A percentile compares a stretch with the other conserved stretches of the same genome.
Conservation (phyloP, 64 coral and sea anemone genomes). For the Acropora tenuis region DNA sequence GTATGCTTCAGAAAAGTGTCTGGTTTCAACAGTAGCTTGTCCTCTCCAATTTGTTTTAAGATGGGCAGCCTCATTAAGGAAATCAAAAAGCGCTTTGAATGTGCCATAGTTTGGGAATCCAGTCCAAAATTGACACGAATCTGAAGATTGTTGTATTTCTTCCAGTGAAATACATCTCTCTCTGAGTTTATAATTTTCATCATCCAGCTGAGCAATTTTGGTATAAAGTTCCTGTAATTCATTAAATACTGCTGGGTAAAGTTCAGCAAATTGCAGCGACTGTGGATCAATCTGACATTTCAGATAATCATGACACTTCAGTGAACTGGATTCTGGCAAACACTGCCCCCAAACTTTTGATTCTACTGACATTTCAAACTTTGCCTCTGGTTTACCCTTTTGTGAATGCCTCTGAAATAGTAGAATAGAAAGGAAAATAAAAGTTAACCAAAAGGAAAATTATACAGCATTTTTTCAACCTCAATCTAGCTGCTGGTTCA, state of each 20-base stretch:
- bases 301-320: constrained; percentile 9
- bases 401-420: neutral
- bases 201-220: constrained; percentile 31
- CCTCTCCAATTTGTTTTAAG: constrained; percentile 61
- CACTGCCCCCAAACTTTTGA: neutral
- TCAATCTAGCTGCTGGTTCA: constrained; percentile 7
- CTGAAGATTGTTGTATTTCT: constrained; percentile 15
- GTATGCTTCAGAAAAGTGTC: constrained; percentile 43
- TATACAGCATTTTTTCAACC: constrained; percentile 3
- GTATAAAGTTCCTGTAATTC: constrained; percentile 29
- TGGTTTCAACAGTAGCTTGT: constrained; percentile 19
- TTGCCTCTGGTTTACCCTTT: neutral
- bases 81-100: constrained; percentile 38
- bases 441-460: neutral
- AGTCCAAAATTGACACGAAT: constrained; percentile 49
- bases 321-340: constrained; percentile 11
- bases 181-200: constrained; percentile 40
- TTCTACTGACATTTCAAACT: constrained; percentile 14
- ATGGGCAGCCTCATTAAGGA: constrained; percentile 37
- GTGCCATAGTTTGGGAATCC: constrained; percentile 62
- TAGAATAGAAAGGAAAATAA: neutral
- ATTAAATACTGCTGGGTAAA: neutral
- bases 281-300: neutral
- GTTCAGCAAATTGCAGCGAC: neutral
- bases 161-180: constrained; percentile 28